Evolutionary conservation across 2,888 invertebrate genomes (phyloP).

Genomic region (Homarus gammarus): DNA sequence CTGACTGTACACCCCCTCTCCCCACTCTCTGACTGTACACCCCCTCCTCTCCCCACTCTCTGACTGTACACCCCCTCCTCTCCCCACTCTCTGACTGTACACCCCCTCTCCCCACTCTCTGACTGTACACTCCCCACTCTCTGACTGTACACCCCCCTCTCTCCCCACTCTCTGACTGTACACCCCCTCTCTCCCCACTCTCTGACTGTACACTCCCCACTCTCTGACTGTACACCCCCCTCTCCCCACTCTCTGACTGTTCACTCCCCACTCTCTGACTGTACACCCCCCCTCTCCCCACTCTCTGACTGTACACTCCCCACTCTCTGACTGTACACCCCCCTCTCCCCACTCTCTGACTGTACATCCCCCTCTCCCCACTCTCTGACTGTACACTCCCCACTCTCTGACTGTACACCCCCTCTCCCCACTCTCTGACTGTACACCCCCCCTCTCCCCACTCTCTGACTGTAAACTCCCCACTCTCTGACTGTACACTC

Average conservation of each 20-base stretch:
- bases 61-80: background rate
- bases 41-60: background rate
- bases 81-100: too few relatives aligned
- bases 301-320: too few relatives aligned
- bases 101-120: background rate
- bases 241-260: too few relatives aligned
- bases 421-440: too few relatives aligned
- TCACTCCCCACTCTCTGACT: too few relatives aligned
- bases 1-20: background rate
- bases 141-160: background rate
- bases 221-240: background rate
- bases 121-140: background rate
- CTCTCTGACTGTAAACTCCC: background rate
- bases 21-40: too few relatives aligned
- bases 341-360: background rate
- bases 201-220: background rate
- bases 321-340: background rate
- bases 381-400: background rate
- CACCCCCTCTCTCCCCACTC: background rate
- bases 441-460: background rate
- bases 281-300: background rate
- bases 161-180: too few relatives aligned
- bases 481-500: background rate
- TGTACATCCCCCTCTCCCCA: background rate
- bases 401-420: too few relatives aligned